Conservation (phyloP, 2,113 vertebrate species). For the Lophochroa leadbeateri region DNA sequence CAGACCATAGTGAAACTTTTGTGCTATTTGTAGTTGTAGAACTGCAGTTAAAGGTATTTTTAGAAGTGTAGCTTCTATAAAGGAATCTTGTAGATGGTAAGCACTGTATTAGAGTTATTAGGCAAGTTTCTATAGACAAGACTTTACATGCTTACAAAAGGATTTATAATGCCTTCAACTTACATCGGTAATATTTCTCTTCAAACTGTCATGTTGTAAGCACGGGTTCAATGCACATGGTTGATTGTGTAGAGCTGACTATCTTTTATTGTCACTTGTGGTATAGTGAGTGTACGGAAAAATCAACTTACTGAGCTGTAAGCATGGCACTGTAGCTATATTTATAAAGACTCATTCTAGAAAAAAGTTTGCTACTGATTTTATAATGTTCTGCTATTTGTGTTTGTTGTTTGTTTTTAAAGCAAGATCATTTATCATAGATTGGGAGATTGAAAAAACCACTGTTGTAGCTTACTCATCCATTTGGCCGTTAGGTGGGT, state of each 20-base stretch:
- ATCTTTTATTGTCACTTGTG: not conserved
- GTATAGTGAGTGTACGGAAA: not conserved
- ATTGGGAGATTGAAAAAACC: not conserved
- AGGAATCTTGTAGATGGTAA: not conserved
- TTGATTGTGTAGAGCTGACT: not conserved
- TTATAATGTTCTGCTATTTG: not conserved
- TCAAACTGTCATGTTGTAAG: not conserved
- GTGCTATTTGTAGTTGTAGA: fast-evolving
- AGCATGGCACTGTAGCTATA: not conserved
- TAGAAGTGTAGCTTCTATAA: not conserved
- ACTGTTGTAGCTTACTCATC: not conserved
- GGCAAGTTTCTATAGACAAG: not conserved
- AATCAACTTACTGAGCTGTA: not conserved
- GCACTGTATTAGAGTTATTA: not conserved
- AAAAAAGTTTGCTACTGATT: not conserved
- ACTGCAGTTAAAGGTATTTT: not conserved
- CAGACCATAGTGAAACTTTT: not conserved
- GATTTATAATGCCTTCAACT: not conserved
- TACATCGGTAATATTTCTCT: not conserved
- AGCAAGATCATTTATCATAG: not conserved
- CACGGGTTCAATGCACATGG: not conserved
- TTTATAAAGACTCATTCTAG: not conserved
- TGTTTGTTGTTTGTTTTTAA: not conserved
- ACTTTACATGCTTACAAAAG: not conserved
- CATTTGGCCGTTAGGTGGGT: not conserved